Conservation (phyloP, 2,113 vertebrate genomes). For the Mustela lutreola region DNA sequence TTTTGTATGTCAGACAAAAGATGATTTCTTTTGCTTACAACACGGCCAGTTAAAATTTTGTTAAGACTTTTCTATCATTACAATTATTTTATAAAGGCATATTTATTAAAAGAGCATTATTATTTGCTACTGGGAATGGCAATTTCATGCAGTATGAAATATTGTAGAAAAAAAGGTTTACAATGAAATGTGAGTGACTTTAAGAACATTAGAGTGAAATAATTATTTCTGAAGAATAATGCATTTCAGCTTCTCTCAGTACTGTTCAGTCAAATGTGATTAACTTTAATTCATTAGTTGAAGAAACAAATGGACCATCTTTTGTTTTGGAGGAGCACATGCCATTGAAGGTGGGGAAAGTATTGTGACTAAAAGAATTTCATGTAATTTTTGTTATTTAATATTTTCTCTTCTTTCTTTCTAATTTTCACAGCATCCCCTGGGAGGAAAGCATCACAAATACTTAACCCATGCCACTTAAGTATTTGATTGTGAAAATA, state of each 20-base stretch:
- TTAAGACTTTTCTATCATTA: background rate
- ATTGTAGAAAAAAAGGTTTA: background rate
- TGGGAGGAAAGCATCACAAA: background rate
- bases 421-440: background rate
- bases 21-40: background rate
- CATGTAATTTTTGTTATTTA: background rate
- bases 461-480: background rate
- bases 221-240: background rate
- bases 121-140: background rate
- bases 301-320: background rate
- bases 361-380: background rate
- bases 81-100: background rate
- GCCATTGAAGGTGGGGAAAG: background rate
- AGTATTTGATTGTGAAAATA: background rate
- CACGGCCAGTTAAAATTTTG: background rate
- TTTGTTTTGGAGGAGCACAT: background rate
- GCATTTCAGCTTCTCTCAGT: background rate
- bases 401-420: background rate
- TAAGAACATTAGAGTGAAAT: background rate
- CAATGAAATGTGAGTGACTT: background rate
- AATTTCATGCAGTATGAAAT: background rate
- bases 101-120: background rate
- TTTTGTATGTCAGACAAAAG: background rate
- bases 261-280: background rate
- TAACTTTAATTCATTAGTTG: background rate